These are phyloP conservation scores for Kryptolebias ocellatus DNA, from an alignment of 2,797 vertebrate genomes.

Conservation along the genomic window DNA sequence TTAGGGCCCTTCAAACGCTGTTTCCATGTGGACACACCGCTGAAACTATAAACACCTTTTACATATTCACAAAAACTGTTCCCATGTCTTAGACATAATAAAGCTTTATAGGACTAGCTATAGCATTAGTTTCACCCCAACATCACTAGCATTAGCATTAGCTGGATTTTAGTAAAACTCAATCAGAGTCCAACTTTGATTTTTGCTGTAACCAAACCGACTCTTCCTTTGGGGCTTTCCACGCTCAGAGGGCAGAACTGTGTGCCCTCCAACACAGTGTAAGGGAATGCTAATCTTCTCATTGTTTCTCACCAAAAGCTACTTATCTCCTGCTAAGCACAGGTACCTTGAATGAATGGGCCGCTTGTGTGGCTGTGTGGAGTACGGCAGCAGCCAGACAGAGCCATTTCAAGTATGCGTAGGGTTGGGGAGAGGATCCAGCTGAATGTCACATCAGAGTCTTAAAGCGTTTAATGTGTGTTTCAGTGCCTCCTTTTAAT, in stretches of 20 bases:
- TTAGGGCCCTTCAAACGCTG: too few species aligned
- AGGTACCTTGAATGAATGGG: constrained; percentile 87
- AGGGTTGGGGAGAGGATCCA: constrained; percentile 79
- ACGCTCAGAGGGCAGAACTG: constrained; percentile 68
- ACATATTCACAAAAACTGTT: too few species aligned
- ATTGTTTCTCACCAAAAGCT: constrained; percentile 83
- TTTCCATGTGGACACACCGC: too few species aligned
- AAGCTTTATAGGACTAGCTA: neutral
- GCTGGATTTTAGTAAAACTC: constrained; percentile 38
- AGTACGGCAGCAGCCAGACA: constrained; percentile 76
- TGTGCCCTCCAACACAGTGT: constrained; percentile 74
- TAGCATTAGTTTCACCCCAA: constrained; percentile 2
- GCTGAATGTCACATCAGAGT: constrained; percentile 77
- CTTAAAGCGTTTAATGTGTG: constrained; percentile 64
- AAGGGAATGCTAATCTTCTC: constrained; percentile 83
- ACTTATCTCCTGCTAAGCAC: constrained; percentile 82
- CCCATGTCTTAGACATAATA: too few species aligned
- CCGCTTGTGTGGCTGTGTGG: constrained; percentile 85
- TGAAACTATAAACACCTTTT: too few species aligned
- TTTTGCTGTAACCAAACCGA: constrained; percentile 41
- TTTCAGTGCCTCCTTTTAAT: constrained; percentile 51
- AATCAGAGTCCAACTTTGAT: constrained; percentile 66
- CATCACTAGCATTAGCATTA: constrained; percentile 21
- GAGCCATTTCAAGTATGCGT: constrained; percentile 82
- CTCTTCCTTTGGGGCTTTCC: constrained; percentile 56